These are phyloP conservation scores for Astreopora myriophthalma DNA, from an alignment of 64 coral and sea anemone species.

Conservation along the genomic window DNA sequence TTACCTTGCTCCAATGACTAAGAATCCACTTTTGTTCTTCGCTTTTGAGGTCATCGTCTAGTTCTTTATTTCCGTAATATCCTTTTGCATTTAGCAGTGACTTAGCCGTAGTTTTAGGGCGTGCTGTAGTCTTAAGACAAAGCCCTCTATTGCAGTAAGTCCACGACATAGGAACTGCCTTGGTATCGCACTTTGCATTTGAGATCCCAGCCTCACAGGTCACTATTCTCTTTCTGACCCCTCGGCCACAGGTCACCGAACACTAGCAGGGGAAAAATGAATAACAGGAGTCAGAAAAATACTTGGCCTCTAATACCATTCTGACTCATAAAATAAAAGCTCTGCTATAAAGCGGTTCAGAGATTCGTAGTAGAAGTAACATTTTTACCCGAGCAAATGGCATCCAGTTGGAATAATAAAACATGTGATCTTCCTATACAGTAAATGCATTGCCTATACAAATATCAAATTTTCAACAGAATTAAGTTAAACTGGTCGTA, in stretches of 20 bases:
- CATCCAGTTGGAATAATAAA: too few relatives aligned
- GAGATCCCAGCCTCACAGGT: slow-evolving; percentile 46
- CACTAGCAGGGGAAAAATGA: slow-evolving; percentile 24
- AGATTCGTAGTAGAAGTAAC: too few relatives aligned
- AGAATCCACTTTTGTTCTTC: slow-evolving; percentile 59
- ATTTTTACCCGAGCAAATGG: too few relatives aligned
- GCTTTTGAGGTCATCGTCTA: slow-evolving; percentile 31
- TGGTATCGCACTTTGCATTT: slow-evolving; percentile 38
- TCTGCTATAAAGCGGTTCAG: too few relatives aligned
- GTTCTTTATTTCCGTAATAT: neutral
- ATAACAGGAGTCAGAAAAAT: too few relatives aligned
- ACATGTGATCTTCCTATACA: too few relatives aligned
- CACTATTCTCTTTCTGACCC: slow-evolving; percentile 72
- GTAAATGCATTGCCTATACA: too few relatives aligned
- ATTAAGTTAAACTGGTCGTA: too few relatives aligned
- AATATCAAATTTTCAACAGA: too few relatives aligned
- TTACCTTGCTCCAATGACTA: slow-evolving; percentile 82
- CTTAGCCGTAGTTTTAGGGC: neutral
- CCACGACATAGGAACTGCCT: slow-evolving; percentile 76
- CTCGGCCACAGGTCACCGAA: slow-evolving; percentile 86
- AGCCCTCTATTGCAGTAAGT: slow-evolving; percentile 52
- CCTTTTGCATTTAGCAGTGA: neutral
- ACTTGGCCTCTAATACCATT: too few relatives aligned
- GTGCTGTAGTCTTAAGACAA: neutral
- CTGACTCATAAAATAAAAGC: neutral